These are phyloP conservation scores for Pelodytes ibericus DNA, from an alignment of 2,797 vertebrate species.

Conservation along the genomic window DNA sequence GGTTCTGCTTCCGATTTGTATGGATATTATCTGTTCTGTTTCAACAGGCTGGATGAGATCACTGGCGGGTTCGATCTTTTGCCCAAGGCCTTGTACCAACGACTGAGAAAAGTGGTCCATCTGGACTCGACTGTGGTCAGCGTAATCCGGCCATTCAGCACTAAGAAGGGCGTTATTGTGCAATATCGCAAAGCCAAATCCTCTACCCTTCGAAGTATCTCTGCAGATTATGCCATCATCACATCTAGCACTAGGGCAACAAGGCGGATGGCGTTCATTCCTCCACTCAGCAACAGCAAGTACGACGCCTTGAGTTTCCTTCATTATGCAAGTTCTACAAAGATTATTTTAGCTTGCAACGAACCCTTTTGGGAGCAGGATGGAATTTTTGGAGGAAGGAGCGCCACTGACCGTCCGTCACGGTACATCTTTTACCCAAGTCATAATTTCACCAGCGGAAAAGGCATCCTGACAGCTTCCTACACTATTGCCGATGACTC, in stretches of 20 bases:
- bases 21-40: no score
- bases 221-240: conserved; percentile 54
- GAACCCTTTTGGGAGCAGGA: conserved; percentile 67
- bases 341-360: conserved; percentile 58
- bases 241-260: conserved; percentile 60
- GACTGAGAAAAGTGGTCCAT: conserved; percentile 12
- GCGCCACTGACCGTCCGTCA: conserved; percentile 63
- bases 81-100: conserved; percentile 38
- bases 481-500: conserved; percentile 59
- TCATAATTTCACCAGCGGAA: conserved; percentile 54
- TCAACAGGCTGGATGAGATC: conserved; percentile 56
- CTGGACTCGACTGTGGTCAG: conserved; percentile 29
- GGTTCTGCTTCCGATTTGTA: no score
- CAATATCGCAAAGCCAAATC: conserved; percentile 6
- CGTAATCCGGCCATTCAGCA: no score
- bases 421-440: conserved; percentile 65
- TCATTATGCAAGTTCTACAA: conserved; percentile 56
- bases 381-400: conserved; percentile 56
- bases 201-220: fast-evolving
- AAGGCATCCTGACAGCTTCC: conserved; percentile 61
- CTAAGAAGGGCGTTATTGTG: conserved; percentile 28
- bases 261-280: conserved; percentile 62
- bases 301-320: conserved; percentile 53
- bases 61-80: conserved; percentile 53
- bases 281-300: conserved; percentile 48